Base-by-base conservation (phyloP, 2,113 vertebrate species). In the Ranitomeya variabilis region DNA sequence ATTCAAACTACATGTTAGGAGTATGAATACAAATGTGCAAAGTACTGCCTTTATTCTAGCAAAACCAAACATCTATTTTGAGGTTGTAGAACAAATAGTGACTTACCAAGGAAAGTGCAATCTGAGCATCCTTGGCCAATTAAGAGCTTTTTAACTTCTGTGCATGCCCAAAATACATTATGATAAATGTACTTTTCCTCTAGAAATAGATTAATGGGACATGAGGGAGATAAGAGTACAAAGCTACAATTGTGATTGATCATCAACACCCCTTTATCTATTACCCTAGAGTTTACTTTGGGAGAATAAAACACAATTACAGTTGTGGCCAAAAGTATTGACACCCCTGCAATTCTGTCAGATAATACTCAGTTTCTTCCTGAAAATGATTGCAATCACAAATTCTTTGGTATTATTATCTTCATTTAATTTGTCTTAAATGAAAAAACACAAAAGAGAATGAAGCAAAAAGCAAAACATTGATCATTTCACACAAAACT, bases 181-280 rank as follows among this genome's bases (percentile, higher is more conserved):
- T 87, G 52, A 87, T 81, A 87, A 87, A 87, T 87, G 78, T 80
- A n/a, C 54, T 45, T 87, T 87, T 87, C 51, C 86, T 71, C 64
- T 67, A 45, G 78, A 87, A 87, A 81, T 66, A 81, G 80, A 80
- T 81, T 87, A 81, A 87, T 73, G 64, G 62, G 51, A 54, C 86
- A 87, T 71, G 23, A 62, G 86, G 66, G 79, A 88, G 54, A 82
- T 82, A 62, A 16, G n/a, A 82, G 64, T 64, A 81, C 64, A 80
- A 80, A 55, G 62, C 62, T 73, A 19, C 54, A 88, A 88, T 60
- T 31, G 26, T 82, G 64, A 88, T 88, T 62, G 67, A 88, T 88
- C 78, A 88, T 73, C 78, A 51, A 9, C 37, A 69, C 62, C 73
- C 77, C 62, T 60, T 87, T 82, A 74, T 66, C 16, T 81, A 64